Conservation (phyloP, 1,140 invertebrate genomes). For the Planococcus citri region DNA sequence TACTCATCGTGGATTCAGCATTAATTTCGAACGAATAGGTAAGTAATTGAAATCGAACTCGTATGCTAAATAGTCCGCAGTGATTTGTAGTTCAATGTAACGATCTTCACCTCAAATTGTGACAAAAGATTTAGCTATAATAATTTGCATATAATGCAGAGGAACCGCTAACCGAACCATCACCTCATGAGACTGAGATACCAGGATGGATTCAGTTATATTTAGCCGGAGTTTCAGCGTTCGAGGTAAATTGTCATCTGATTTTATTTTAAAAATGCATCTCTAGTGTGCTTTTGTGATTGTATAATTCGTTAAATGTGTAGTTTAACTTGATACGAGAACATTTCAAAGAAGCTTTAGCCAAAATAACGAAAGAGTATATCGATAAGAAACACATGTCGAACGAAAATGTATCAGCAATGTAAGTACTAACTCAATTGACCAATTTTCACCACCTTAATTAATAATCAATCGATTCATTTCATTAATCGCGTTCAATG, state of each 20-base stretch:
- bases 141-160: neutral
- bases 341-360: neutral
- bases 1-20: neutral
- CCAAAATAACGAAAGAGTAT: neutral
- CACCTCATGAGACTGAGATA: neutral
- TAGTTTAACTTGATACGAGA: neutral
- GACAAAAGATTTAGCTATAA: too few relatives aligned
- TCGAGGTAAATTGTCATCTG: neutral
- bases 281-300: neutral
- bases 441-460: too few relatives aligned
- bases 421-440: neutral
- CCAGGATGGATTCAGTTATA: neutral
- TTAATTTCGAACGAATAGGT: neutral
- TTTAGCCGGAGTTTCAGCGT: neutral
- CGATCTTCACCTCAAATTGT: neutral
- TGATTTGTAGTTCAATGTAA: neutral
- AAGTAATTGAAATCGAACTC: neutral
- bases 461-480: too few relatives aligned
- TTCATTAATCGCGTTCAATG: too few relatives aligned
- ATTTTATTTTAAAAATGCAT: neutral
- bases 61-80: neutral
- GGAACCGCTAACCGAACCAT: neutral
- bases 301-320: neutral
- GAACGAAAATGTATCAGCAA: neutral
- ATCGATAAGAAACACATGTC: neutral